Evolutionary conservation across 2,888 invertebrate species (phyloP), one percentile per base, ranked within the genome.

Genomic region (Microctonus hyperodae): DNA sequence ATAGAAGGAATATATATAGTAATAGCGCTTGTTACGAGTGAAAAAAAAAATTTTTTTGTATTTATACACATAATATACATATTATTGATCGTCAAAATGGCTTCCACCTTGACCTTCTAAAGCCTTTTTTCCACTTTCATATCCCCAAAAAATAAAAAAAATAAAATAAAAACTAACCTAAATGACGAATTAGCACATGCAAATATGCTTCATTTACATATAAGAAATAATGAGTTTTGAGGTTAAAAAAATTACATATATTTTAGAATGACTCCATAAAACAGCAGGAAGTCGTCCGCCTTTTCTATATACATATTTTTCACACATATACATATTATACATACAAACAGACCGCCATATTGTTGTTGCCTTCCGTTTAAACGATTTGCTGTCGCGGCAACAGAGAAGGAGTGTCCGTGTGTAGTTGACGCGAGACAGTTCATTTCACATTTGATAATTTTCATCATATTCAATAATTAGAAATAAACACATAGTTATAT

Each of bases 241-340:
- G n/a, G n/a, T n/a, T 3, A 16, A 16, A 44, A 44, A n/a, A 4
- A 44, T n/a, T n/a, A n/a, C n/a, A 37, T n/a, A n/a, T 44, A n/a
- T 44, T 37, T 44, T 44, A 16, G 20, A 44, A 16, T 16, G 16
- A 7, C 40, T 44, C 16, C 44, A 44, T 44, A 44, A 55, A 35
- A 23, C 31, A 55, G 69, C 76, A 75, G 78, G 78, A 77, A 77
- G 77, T 77, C 69, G 44, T 69, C 77, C 78, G 76, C 77, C 77
- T 78, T 76, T 73, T 60, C 66, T 44, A 7, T n/a, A 44, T n/a
- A 16, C 16, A 44, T 9, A 44, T 7, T 28, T 7, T 37, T 35
- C 31, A 10, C 10, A 1, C 10, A 5, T 1, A 35, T 10, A 16
- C n/a, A 44, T 11, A 22, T 7, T 5, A 40, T 57, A 22, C 23